Base-by-base conservation (phyloP, 2,888 invertebrate genomes). In the Rhagium mordax region DNA sequence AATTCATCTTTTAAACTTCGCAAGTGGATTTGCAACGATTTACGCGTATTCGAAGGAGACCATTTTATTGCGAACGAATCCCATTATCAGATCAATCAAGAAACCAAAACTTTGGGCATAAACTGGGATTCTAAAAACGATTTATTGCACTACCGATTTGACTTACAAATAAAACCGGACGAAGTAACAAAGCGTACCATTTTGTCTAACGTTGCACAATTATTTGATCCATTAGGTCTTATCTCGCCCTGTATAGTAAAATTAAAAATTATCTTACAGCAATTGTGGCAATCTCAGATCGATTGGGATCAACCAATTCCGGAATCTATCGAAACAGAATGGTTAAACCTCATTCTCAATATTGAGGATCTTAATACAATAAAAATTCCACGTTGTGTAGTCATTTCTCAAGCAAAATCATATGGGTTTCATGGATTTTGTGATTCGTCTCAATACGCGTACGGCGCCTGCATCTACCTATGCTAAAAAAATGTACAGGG, bases 221-320 rank as follows among this genome's bases (percentile, higher is more conserved):
- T 78, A 21, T 77, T 78, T 64, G 78, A 81, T 68, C 75, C 76
- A 0, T 64, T 78, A 10, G 79, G 79, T 1, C 66, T 80, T 10
- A 33, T 79, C 29, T 64, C 59, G 29, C 79, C 77, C 13, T 51
- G 75, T 8, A 65, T 71, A 13, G 51, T 79, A n/a, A 64, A 41
- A 13, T 74, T 75, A 13, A 78, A 80, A 71, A 20, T 79, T n/a
- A 49, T 78, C 8, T 33, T 79, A 18, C 78, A 75, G 74, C 69
- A 72, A 21, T 68, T 78, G 27, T 78, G 79, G 78, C 69, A 74
- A 70, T 53, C 49, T 10, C 48, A 70, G 8, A 13, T 70, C 15
- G 70, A 73, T 60, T 79, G 76, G 76, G 78, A 78, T 70, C 73
- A 71, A 21, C 18, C 57, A 27, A 20, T 74, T 6, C 75, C 72